Conservation (phyloP, 2,888 invertebrate genomes). For the Eupithecia subfuscata region DNA sequence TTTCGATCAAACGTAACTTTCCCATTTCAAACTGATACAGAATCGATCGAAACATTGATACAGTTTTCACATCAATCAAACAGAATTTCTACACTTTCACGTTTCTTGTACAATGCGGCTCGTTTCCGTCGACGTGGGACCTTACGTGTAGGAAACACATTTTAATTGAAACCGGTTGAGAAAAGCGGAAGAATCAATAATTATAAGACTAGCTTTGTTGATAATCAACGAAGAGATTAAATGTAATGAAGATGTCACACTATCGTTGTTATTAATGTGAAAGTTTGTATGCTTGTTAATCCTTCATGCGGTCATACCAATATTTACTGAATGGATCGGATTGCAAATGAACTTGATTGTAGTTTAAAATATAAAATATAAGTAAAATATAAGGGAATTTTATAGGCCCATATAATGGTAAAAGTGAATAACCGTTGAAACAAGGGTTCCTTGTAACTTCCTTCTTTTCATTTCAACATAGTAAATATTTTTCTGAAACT, state of each 20-base stretch:
- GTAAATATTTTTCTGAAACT: background rate
- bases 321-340: too few relatives aligned
- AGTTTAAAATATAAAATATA: too few relatives aligned
- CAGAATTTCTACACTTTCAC: constrained; percentile 37
- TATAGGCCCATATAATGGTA: too few relatives aligned
- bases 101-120: constrained; percentile 50
- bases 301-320: background rate
- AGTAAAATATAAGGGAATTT: too few relatives aligned
- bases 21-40: constrained; percentile 15
- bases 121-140: constrained; percentile 70
- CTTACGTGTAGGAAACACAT: constrained; percentile 60
- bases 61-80: constrained; percentile 34
- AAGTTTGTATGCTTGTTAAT: background rate
- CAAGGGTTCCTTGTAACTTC: too few relatives aligned
- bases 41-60: constrained; percentile 28
- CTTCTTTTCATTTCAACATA: background rate
- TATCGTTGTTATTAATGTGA: background rate
- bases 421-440: too few relatives aligned
- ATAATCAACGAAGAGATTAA: background rate
- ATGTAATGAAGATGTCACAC: background rate
- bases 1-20: background rate
- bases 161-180: constrained; percentile 47
- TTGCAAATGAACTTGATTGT: too few relatives aligned
- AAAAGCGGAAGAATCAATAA: constrained; percentile 32
- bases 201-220: constrained; percentile 13